These are phyloP conservation scores for Lucinisca nassula DNA, from an alignment of 2,888 invertebrate species.

Conservation along the genomic window DNA sequence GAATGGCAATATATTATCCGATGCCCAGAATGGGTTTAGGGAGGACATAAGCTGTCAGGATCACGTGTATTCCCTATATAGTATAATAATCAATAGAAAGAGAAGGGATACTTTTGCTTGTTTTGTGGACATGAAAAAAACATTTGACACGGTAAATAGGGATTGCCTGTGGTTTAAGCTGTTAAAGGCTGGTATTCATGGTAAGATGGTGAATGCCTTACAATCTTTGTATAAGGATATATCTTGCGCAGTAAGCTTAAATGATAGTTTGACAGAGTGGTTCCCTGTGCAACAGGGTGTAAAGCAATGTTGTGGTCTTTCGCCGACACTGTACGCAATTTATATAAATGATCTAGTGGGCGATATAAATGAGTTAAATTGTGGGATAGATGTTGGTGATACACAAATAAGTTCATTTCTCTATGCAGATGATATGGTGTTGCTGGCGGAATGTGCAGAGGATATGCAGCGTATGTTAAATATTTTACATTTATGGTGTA, in stretches of 20 bases:
- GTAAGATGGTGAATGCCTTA: slow-evolving; percentile 29
- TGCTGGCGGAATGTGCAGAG: neutral
- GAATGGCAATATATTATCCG: neutral
- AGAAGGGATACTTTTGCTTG: slow-evolving; percentile 2
- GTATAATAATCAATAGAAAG: neutral
- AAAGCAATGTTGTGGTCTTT: neutral
- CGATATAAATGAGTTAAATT: neutral
- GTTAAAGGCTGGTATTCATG: neutral
- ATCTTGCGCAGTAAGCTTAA: neutral
- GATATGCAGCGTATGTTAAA: slow-evolving; percentile 20
- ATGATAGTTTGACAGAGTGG: neutral
- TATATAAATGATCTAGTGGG: neutral
- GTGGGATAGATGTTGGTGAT: neutral
- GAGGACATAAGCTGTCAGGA: slow-evolving; percentile 23
- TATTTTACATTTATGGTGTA: neutral
- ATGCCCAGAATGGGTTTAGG: slow-evolving; percentile 49
- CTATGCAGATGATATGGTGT: neutral
- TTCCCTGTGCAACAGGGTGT: neutral
- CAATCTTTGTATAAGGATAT: neutral
- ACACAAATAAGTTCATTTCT: neutral
- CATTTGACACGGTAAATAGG: slow-evolving; percentile 45
- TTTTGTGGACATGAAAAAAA: slow-evolving; percentile 18
- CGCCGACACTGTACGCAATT: neutral
- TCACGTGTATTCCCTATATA: slow-evolving; percentile 24
- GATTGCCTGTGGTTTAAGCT: slow-evolving; percentile 30